Conservation (phyloP, 2,797 vertebrate genomes). For the Epinephelus coioides region DNA sequence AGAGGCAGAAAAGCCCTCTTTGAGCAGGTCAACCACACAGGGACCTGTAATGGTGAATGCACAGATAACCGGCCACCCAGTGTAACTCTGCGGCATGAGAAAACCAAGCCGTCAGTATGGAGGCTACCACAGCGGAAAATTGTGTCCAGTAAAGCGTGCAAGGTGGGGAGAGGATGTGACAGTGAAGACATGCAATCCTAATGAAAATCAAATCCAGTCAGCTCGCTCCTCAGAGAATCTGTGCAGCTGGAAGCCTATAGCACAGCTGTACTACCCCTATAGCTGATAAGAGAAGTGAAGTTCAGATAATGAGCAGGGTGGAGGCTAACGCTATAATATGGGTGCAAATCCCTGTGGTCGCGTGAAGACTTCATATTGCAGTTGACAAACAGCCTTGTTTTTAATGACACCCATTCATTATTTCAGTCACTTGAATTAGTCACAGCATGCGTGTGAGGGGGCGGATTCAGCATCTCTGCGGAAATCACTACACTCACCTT, state of each 20-base stretch:
- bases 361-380: conserved; percentile 11
- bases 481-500: conserved; percentile 52
- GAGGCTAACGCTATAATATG: conserved; percentile 10
- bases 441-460: conserved; percentile 1
- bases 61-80: conserved; percentile 76
- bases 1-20: conserved; percentile 62
- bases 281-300: conserved; percentile 59
- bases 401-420: conserved; percentile 23
- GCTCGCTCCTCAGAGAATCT: conserved; percentile 56
- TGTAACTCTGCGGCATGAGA: conserved; percentile 69
- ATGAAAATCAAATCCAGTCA: conserved; percentile 86
- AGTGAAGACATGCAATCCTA: conserved; percentile 85
- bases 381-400: conserved; percentile 16
- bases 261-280: conserved; percentile 25
- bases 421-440: conserved; percentile 34
- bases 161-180: conserved; percentile 80
- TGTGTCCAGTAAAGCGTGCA: conserved; percentile 86
- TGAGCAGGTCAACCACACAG: conserved; percentile 66
- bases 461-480: conserved; percentile 19
- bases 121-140: conserved; percentile 82
- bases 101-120: conserved; percentile 75
- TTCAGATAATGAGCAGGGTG: conserved; percentile 50
- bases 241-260: conserved; percentile 49
- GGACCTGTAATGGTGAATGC: conserved; percentile 65
- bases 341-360: conserved; percentile 2